Percentiles rank a stretch among this genome's conserved stretches.
These are phyloP conservation scores for Hydroisotoma schaefferi DNA, from an alignment of 2,888 invertebrate species.

Conservation along the genomic window DNA sequence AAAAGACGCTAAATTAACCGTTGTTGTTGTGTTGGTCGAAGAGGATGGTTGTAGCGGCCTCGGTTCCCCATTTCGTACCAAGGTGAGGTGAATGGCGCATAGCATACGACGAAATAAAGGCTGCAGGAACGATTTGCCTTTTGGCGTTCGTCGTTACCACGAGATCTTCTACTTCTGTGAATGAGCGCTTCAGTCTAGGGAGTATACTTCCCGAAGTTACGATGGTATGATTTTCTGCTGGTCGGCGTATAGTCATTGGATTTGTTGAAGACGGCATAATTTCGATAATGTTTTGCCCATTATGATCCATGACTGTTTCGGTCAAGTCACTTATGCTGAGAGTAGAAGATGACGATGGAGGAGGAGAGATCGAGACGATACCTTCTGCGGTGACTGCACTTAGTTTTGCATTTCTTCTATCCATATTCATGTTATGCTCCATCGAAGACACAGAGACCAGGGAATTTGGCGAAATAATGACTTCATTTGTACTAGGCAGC, in stretches of 20 bases:
- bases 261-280: background rate
- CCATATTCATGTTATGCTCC: constrained; percentile 23
- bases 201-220: constrained; percentile 16
- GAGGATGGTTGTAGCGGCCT: constrained; percentile 44
- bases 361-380: constrained; percentile 30
- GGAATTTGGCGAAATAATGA: background rate
- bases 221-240: constrained; percentile 12
- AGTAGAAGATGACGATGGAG: constrained; percentile 17
- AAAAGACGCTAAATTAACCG: constrained; percentile 29
- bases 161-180: constrained; percentile 46
- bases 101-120: constrained; percentile 44
- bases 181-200: constrained; percentile 46
- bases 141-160: constrained; percentile 47
- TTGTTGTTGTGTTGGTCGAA: constrained; percentile 49
- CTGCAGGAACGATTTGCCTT: constrained; percentile 43
- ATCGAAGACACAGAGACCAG: background rate
- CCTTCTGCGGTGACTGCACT: constrained; percentile 1
- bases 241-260: constrained; percentile 9
- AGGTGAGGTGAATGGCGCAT: constrained; percentile 45
- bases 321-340: constrained; percentile 8
- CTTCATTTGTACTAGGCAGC: background rate
- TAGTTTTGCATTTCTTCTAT: constrained; percentile 8
- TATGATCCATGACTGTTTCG: constrained; percentile 10
- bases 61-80: constrained; percentile 43
- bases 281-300: constrained; percentile 1